Conservation (phyloP, 2,888 invertebrate species). For the Tridacna crocea region DNA sequence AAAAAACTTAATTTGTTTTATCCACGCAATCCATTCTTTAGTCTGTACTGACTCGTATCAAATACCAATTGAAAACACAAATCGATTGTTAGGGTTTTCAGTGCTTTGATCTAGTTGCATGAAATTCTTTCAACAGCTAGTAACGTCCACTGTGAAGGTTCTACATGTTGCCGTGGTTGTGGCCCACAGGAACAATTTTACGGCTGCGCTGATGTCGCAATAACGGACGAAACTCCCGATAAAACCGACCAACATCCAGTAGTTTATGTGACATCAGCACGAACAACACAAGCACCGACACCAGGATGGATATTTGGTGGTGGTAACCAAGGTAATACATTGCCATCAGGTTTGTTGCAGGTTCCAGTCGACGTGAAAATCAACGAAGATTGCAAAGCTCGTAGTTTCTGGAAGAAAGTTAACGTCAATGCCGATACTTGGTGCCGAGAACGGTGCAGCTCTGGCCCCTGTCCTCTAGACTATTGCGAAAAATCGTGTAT, state of each 20-base stretch:
- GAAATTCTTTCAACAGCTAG: constrained; percentile 39
- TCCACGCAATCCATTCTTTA: too few relatives aligned
- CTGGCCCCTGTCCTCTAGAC: constrained; percentile 38
- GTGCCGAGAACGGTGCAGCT: constrained; percentile 37
- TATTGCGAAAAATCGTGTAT: constrained; percentile 45
- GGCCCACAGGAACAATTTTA: constrained; percentile 66
- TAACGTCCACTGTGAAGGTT: constrained; percentile 61
- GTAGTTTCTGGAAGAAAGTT: constrained; percentile 26
- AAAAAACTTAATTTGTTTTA: too few relatives aligned
- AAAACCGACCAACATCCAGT: not conserved
- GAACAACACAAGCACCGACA: constrained; percentile 12
- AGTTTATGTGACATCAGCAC: constrained; percentile 9
- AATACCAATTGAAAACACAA: too few relatives aligned
- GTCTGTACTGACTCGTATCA: too few relatives aligned
- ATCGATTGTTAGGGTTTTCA: too few relatives aligned
- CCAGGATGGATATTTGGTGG: not conserved
- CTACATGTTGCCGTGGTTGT: constrained; percentile 65
- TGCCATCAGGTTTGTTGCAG: constrained; percentile 15
- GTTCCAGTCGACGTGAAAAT: constrained; percentile 3
- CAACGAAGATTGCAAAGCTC: constrained; percentile 35
- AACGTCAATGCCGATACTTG: constrained; percentile 37
- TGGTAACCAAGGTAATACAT: not conserved
- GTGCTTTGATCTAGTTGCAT: too few relatives aligned
- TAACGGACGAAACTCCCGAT: constrained; percentile 5
- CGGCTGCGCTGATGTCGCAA: constrained; percentile 56